Base-by-base conservation (phyloP, 2,113 vertebrate genomes). In the Gallinago jamesoni region DNA sequence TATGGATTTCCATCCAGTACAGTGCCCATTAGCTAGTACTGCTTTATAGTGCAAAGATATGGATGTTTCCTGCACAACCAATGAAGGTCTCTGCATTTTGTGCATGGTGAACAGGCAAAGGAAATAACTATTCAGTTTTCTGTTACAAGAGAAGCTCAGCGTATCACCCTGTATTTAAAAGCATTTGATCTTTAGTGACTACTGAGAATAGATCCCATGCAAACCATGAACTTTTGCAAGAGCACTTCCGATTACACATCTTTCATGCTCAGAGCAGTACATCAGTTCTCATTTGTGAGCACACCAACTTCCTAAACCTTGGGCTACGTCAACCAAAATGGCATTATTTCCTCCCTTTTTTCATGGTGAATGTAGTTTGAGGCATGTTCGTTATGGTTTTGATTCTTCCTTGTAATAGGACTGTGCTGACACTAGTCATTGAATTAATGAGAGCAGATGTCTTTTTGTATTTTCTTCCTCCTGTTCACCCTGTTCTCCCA, bases 361-460 rank as follows among this genome's bases (percentile, higher is more conserved):
- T 6, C 41, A 23, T 33, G 3, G 23, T 14, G 57, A 87, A 73
- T 56, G 50, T 63, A 47, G 47, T 74, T 82, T 64, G 80, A 89
- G 47, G 37, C 7, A 4, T 50, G 27, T 76, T 85, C 77, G 62
- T 77, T 50, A 62, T 12, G 22, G 9, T 62, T 92, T 91, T 91
- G 72, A 79, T 84, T 94, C 62, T 76, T 93, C 48, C 81, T 66
- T 90, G 50, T 92, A 69, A 76, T 30, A 84, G 30, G 45, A 64
- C 84, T 84, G 45, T 84, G 37, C 69, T 81, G 82, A 84, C 57
- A 64, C 60, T 72, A 63, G 60, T 67, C 63, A 84, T 41, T 60
- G 92, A 92, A 85, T 93, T 94, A 94, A 90, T 92, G 74, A 92
- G 77, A 79, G 91, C 66, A 92, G 91, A 85, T 95, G 80, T 72